Evolutionary conservation across 2,113 vertebrate genomes (phyloP), one percentile per base, ranked within the genome.

Genomic region (Colaptes auratus): DNA sequence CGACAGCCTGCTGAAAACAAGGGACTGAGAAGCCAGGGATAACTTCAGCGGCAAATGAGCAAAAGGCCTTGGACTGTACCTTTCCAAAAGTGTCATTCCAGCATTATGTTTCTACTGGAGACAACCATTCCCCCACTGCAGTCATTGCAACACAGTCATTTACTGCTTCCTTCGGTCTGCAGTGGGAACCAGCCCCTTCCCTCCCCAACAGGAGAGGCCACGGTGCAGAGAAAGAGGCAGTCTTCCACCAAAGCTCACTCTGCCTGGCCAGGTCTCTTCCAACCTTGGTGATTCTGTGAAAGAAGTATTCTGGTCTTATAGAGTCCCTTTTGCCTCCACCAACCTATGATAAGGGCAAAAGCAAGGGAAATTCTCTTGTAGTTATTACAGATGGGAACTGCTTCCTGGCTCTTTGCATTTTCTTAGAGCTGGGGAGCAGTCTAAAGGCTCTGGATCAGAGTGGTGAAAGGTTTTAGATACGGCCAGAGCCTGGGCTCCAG

Each of bases 41-140:
- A 81, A 75, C 59, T 86, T 89, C 16, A 20, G 53, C 48, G 23
- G 36, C 30, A 44, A 6, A 70, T 35, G 4, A 30, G 69, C 33
- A 53, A n/a, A 55, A 52, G 73, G 42, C 3, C 28, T 61, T 2
- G 46, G 75, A 58, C n/a, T 71, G 27, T 28, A 24, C 63, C 75
- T 89, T 65, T 87, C 67, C 31, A 1, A 80, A 92, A 93, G 48
- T 33, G n/a, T 46, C 67, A 15, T 81, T 3, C 17, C 42, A 39
- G n/a, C 27, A 24, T 24, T 30, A 8, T 11, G 13, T 81, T 94
- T 74, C 69, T 75, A 81, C 10, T 30, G 23, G 76, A 80, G 78
- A 55, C 15, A 15, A 95, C 73, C 75, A 7, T 86, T 94, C 59
- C 69, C 88, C 88, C 83, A 6, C 96, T 92, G 93, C 94, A 95